A percentile compares a stretch with the other conserved stretches of the same genome.
Evolutionary conservation across 1,140 invertebrate species (phyloP).

Genomic region (Acromyrmex charruanus): DNA sequence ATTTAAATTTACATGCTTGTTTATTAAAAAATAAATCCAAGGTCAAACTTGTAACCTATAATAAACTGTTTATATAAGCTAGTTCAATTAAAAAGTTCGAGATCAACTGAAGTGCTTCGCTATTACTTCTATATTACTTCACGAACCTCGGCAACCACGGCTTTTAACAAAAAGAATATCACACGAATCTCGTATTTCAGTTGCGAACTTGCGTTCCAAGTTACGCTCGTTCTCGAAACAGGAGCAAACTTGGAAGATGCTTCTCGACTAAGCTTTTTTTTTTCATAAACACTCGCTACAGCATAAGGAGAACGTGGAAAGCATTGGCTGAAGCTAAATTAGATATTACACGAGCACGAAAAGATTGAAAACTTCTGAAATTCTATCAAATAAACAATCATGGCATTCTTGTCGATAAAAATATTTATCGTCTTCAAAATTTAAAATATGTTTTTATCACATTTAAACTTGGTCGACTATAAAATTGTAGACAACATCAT

Average conservation of each 20-base stretch:
- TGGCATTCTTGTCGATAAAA: background rate
- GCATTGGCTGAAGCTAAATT: constrained; percentile 13
- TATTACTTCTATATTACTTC: constrained; percentile 47
- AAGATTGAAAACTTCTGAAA: constrained; percentile 26
- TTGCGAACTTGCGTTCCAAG: constrained; percentile 13
- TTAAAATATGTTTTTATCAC: background rate
- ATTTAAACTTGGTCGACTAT: background rate
- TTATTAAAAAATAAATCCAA: background rate
- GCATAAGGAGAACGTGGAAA: background rate
- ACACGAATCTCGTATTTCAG: constrained; percentile 28
- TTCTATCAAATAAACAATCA: constrained; percentile 7
- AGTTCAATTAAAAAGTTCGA: constrained; percentile 47
- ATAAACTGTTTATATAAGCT: constrained; percentile 26
- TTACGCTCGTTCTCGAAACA: constrained; percentile 37
- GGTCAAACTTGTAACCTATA: background rate
- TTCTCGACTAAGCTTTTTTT: constrained; percentile 38
- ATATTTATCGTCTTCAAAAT: background rate
- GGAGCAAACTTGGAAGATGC: constrained; percentile 36
- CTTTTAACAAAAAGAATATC: constrained; percentile 24
- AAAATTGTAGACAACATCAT: background rate
- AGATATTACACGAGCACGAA: constrained; percentile 35
- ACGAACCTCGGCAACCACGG: constrained; percentile 9
- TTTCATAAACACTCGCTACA: constrained; percentile 3
- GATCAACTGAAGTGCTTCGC: constrained; percentile 6
- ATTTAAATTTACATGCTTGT: background rate